Percentiles rank a stretch among this genome's conserved stretches.
phyloP scores from a whole-genome alignment of 2,888 invertebrate genomes.

The Eledona agricola region DNA sequence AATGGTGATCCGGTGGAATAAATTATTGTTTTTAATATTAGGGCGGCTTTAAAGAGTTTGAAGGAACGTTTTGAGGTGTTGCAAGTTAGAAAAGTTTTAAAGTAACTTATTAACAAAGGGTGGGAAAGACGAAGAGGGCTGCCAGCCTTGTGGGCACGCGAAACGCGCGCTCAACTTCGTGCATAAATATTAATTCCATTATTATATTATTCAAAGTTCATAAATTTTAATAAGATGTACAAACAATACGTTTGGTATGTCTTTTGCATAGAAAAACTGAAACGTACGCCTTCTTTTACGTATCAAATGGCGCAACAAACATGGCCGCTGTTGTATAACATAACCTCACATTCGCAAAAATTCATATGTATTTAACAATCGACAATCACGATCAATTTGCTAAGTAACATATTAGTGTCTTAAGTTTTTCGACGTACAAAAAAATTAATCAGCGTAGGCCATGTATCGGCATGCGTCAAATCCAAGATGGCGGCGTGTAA shows the following conservation, averaged over 20 bases:
- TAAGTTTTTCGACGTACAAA: too few relatives aligned
- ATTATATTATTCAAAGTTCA: slow-evolving; percentile 37
- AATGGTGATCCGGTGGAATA: slow-evolving; percentile 50
- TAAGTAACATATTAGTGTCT: too few relatives aligned
- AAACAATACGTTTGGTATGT: slow-evolving; percentile 36
- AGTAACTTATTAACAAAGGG: slow-evolving; percentile 31
- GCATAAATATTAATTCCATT: slow-evolving; percentile 36
- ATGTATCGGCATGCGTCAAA: too few relatives aligned
- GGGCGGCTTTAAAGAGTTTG: slow-evolving; percentile 1
- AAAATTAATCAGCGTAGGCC: too few relatives aligned
- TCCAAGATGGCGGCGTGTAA: too few relatives aligned
- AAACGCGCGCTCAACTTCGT: slow-evolving; percentile 30
- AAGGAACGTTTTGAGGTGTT: slow-evolving; percentile 18
- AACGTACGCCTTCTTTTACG: too few relatives aligned
- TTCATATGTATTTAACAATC: too few relatives aligned
- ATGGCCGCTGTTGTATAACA: too few relatives aligned
- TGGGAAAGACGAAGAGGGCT: slow-evolving; percentile 16
- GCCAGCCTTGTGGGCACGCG: slow-evolving; percentile 27
- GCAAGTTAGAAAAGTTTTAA: slow-evolving; percentile 23
- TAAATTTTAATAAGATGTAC: slow-evolving; percentile 39
- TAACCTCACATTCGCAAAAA: too few relatives aligned
- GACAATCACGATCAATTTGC: too few relatives aligned
- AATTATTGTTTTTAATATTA: slow-evolving; percentile 49
- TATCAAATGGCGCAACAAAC: too few relatives aligned
- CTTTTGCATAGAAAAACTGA: too few relatives aligned